Conservation (phyloP, 2,113 vertebrate species). For the Asarcornis scutulata region DNA sequence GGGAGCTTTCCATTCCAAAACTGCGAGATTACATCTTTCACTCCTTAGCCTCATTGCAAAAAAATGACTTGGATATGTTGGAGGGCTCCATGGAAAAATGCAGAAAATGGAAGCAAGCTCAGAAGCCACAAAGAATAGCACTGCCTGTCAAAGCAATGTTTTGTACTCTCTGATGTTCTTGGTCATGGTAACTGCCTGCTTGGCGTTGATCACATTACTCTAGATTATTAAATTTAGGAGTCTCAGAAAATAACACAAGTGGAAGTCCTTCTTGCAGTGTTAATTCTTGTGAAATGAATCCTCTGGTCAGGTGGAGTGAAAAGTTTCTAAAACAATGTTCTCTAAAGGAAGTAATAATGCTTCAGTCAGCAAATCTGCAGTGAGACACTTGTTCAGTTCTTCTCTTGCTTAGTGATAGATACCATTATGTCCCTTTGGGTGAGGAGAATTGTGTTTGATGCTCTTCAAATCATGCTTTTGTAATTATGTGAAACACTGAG, state of each 20-base stretch:
- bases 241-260: neutral
- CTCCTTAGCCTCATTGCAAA: neutral
- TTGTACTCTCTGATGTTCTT: neutral
- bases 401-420: neutral
- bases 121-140: neutral
- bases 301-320: neutral
- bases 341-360: neutral
- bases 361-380: neutral
- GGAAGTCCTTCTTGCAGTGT: neutral
- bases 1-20: neutral
- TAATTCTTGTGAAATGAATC: neutral
- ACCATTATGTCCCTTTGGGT: neutral
- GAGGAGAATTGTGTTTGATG: neutral
- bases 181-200: neutral
- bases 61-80: neutral
- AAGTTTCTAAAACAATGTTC: neutral
- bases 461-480: neutral
- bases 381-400: neutral
- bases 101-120: neutral
- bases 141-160: neutral
- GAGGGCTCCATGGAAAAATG: neutral
- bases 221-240: neutral
- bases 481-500: neutral
- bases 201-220: neutral
- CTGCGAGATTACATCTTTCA: slow-evolving; percentile 10